A percentile compares a stretch with the other conserved stretches of the same genome.
Conservation (phyloP, 2,113 vertebrate species). For the Eudyptes chrysolophus region DNA sequence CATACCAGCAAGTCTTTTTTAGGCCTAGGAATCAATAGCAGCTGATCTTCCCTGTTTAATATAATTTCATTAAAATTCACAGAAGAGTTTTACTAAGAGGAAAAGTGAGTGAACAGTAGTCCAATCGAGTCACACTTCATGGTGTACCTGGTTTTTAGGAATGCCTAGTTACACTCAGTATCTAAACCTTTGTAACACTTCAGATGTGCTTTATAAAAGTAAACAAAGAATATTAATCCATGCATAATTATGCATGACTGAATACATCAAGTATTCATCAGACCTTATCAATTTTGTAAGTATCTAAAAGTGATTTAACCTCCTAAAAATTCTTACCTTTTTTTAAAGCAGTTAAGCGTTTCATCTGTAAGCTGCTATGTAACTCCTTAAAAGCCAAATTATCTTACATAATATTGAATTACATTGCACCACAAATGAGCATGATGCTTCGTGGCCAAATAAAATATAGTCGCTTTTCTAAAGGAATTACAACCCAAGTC, state of each 20-base stretch:
- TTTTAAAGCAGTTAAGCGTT: conserved; percentile 2
- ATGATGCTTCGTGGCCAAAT: background rate
- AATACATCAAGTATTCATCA: background rate
- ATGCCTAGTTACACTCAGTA: background rate
- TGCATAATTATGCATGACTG: background rate
- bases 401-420: background rate
- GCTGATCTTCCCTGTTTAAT: background rate
- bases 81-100: background rate
- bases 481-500: background rate
- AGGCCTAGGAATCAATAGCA: background rate
- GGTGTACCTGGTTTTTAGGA: background rate
- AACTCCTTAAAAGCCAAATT: conserved; percentile 6
- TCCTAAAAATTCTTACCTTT: background rate
- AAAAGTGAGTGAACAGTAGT: background rate
- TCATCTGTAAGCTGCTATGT: background rate
- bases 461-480: background rate
- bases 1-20: background rate
- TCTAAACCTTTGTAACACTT: conserved; percentile 42
- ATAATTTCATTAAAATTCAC: background rate
- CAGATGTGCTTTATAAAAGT: conserved; percentile 58
- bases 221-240: conserved; percentile 38
- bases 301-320: conserved; percentile 5
- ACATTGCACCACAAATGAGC: background rate
- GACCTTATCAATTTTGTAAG: background rate
- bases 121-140: background rate